Evolutionary conservation across 1,140 invertebrate species (phyloP).

Genomic region (Nebria ingens): DNA sequence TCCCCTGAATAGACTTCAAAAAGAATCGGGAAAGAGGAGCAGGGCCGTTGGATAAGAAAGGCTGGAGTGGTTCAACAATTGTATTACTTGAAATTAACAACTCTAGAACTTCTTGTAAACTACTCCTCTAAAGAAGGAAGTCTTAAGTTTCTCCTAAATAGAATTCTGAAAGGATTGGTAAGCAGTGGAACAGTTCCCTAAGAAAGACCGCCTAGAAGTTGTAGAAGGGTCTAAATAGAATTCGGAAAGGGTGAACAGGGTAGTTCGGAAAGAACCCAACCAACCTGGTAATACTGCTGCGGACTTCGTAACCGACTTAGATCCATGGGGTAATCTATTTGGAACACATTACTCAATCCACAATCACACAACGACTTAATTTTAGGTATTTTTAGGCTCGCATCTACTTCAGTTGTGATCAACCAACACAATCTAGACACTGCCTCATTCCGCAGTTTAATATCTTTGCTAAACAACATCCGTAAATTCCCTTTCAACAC

Average conservation of each 20-base stretch:
- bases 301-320: conserved; percentile 23
- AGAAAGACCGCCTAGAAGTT: neutral
- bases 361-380: conserved; percentile 37
- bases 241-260: no score
- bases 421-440: conserved; percentile 40
- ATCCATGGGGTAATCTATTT: conserved; percentile 29
- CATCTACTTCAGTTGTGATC: conserved; percentile 34
- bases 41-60: no score
- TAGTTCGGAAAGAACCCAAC: no score
- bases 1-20: no score
- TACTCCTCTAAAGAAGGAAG: no score
- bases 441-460: conserved; percentile 38
- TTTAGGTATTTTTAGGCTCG: conserved; percentile 33
- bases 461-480: conserved; percentile 36
- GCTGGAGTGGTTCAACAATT: no score
- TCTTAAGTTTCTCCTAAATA: no score
- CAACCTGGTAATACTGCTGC: conserved; percentile 31
- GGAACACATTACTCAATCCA: conserved; percentile 33
- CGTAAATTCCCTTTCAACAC: conserved; percentile 39
- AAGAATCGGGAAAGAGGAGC: no score
- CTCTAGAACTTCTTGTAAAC: no score
- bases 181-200: neutral
- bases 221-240: no score
- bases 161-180: neutral
- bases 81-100: no score